phyloP scores from a whole-genome alignment of 2,797 vertebrate genomes.

The Hippoglossus hippoglossus region DNA sequence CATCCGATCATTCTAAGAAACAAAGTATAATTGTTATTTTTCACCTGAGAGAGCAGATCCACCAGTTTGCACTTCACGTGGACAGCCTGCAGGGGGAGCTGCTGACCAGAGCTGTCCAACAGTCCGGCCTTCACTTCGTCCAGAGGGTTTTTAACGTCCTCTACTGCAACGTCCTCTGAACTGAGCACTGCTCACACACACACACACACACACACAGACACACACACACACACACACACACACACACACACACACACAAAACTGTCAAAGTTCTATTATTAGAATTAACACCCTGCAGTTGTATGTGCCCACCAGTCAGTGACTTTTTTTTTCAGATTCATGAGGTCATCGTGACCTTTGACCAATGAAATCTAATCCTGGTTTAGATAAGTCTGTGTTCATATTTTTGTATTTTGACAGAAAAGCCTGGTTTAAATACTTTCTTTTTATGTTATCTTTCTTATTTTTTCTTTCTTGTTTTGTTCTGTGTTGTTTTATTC shows the following conservation, averaged over 20 bases:
- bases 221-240: background rate
- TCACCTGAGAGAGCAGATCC: constrained; percentile 88
- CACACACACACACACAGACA: background rate
- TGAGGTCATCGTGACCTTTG: no score
- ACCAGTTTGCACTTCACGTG: constrained; percentile 87
- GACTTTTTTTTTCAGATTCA: no score
- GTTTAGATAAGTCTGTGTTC: no score
- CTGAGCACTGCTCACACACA: constrained; percentile 45
- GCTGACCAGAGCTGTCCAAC: constrained; percentile 84
- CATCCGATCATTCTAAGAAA: background rate
- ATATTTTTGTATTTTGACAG: no score
- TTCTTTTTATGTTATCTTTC: no score
- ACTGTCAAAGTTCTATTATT: no score
- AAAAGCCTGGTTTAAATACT: no score
- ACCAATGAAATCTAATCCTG: no score
- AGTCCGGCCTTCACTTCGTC: constrained; percentile 80
- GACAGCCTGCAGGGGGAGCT: constrained; percentile 85
- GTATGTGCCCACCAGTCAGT: no score
- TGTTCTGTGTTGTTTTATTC: no score
- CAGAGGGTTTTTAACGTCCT: constrained; percentile 53
- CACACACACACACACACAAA: background rate
- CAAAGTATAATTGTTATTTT: background rate
- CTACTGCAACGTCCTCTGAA: constrained; percentile 43
- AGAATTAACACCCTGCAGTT: no score
- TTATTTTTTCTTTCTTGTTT: no score